Conservation (phyloP, 2,888 invertebrate species). For the Leptinotarsa rubiginosa region DNA sequence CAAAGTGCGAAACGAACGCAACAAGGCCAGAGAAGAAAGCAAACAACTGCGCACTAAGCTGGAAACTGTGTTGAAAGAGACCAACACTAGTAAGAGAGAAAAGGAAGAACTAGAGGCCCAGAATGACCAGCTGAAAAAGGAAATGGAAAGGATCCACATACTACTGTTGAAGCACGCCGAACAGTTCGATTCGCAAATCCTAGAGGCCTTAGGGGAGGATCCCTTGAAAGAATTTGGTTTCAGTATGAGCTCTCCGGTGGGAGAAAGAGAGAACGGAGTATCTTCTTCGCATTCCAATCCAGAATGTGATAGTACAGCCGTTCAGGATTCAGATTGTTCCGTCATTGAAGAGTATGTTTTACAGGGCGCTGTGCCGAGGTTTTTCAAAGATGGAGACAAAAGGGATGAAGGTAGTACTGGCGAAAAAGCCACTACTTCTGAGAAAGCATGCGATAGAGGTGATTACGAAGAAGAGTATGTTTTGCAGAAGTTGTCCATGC, state of each 20-base stretch:
- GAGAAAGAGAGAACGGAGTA: slow-evolving; percentile 60
- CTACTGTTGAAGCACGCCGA: slow-evolving; percentile 77
- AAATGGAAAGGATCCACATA: slow-evolving; percentile 83
- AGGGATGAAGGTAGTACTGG: slow-evolving; percentile 33
- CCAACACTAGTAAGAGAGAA: slow-evolving; percentile 79
- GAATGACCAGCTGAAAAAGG: slow-evolving; percentile 80
- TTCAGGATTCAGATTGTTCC: slow-evolving; percentile 56
- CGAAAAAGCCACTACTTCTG: slow-evolving; percentile 40
- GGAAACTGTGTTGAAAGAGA: slow-evolving; percentile 82
- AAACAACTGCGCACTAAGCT: slow-evolving; percentile 85
- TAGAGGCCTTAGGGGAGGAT: slow-evolving; percentile 68
- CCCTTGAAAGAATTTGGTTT: slow-evolving; percentile 65
- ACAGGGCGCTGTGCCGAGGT: slow-evolving; percentile 75
- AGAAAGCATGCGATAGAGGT: slow-evolving; percentile 35
- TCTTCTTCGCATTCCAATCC: slow-evolving; percentile 56
- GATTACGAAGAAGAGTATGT: slow-evolving; percentile 70
- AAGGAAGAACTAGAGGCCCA: slow-evolving; percentile 83
- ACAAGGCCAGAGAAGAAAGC: slow-evolving; percentile 91
- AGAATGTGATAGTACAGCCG: slow-evolving; percentile 63
- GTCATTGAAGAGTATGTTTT: slow-evolving; percentile 73
- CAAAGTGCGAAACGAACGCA: slow-evolving; percentile 91
- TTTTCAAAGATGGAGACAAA: slow-evolving; percentile 59
- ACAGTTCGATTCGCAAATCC: slow-evolving; percentile 73
- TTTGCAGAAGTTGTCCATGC: slow-evolving; percentile 74
- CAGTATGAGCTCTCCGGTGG: slow-evolving; percentile 58